A percentile compares a stretch with the other conserved stretches of the same genome.
Conservation (phyloP, 2,888 invertebrate genomes). For the Drosophila demipolita region DNA sequence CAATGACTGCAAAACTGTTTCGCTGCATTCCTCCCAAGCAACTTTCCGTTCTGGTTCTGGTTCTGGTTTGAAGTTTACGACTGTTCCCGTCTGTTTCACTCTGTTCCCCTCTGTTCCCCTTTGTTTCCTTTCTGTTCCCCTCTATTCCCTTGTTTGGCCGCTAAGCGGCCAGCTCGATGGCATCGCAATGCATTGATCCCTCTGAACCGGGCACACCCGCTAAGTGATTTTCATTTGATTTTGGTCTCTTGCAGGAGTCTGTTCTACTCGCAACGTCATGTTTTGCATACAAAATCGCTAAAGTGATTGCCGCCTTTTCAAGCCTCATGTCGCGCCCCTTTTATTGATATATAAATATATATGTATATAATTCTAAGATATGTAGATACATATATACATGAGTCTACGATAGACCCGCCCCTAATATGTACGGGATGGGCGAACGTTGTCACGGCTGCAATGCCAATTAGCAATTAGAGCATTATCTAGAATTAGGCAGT, state of each 20-base stretch:
- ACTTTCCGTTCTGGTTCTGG: background rate
- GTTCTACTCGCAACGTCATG: constrained; percentile 10
- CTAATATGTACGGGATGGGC: constrained; percentile 19
- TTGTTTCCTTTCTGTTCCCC: background rate
- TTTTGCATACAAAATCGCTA: constrained; percentile 45
- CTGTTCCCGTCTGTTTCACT: constrained; percentile 3
- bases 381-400: background rate
- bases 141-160: constrained; percentile 28
- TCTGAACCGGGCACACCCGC: constrained; percentile 54
- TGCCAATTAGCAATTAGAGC: constrained; percentile 72
- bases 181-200: constrained; percentile 48
- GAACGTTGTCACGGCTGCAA: constrained; percentile 22
- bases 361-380: constrained; percentile 5
- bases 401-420: constrained; percentile 20
- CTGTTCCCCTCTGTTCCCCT: constrained; percentile 6
- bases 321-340: constrained; percentile 30
- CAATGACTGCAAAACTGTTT: constrained; percentile 28
- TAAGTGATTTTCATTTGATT: constrained; percentile 58
- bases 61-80: constrained; percentile 25
- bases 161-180: constrained; percentile 24
- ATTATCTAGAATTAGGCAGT: constrained; percentile 61
- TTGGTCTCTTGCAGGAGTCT: constrained; percentile 4
- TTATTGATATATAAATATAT: constrained; percentile 4
- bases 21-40: background rate
- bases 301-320: constrained; percentile 22